Conservation (phyloP, 2,797 vertebrate species). For the Clarias laeviceps region DNA sequence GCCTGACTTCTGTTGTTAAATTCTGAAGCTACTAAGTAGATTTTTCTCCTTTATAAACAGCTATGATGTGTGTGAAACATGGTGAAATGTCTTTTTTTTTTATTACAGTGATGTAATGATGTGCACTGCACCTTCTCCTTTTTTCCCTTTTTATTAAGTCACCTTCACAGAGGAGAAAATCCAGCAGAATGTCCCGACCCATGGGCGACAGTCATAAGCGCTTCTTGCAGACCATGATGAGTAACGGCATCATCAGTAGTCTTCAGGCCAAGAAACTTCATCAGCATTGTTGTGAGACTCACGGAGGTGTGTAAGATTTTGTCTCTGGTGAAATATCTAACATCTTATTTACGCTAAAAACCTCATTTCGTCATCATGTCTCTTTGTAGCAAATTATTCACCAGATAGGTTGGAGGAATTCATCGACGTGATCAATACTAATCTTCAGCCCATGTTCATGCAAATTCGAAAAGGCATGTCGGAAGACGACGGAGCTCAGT, state of each 20-base stretch:
- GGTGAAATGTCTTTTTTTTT: background rate
- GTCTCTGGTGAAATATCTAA: background rate
- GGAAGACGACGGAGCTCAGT: slow-evolving; percentile 79
- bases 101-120: background rate
- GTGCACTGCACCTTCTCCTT: background rate
- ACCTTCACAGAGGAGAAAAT: background rate
- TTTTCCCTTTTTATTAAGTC: background rate
- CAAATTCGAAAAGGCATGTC: slow-evolving; percentile 87
- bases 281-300: slow-evolving; percentile 78
- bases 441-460: slow-evolving; percentile 90
- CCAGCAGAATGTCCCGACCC: slow-evolving; percentile 63
- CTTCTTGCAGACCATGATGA: slow-evolving; percentile 89
- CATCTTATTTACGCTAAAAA: background rate
- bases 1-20: background rate
- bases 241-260: slow-evolving; percentile 79
- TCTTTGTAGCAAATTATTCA: slow-evolving; percentile 70
- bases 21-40: background rate
- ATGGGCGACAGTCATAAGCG: slow-evolving; percentile 85
- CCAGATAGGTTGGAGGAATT: slow-evolving; percentile 86
- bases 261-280: slow-evolving; percentile 71
- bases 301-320: slow-evolving; percentile 73
- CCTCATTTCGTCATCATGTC: background rate
- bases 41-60: background rate
- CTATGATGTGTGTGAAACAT: background rate
- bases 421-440: slow-evolving; percentile 81